phyloP scores from a whole-genome alignment of 2,888 invertebrate species.

The Neria commutata region DNA sequence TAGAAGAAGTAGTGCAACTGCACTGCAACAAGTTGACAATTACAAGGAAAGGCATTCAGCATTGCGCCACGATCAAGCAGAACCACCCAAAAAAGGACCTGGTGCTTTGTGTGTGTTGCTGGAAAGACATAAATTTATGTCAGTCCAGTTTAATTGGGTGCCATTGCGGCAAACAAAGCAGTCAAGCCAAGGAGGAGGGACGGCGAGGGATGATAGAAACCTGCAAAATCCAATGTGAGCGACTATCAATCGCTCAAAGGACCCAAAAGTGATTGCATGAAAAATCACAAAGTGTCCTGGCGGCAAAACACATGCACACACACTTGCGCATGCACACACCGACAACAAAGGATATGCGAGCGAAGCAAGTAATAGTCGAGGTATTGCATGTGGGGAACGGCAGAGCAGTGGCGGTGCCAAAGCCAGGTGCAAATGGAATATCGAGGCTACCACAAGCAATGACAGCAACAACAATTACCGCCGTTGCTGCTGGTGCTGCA shows the following conservation, averaged over 20 bases:
- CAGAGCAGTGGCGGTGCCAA: no score
- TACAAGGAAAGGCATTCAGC: constrained; percentile 12
- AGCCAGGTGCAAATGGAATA: constrained; percentile 41
- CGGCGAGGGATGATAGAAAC: constrained; percentile 18
- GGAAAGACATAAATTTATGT: constrained; percentile 46
- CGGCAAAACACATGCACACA: background rate
- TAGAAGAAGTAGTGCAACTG: background rate
- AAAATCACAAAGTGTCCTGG: constrained; percentile 13
- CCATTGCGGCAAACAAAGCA: constrained; percentile 17
- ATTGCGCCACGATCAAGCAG: constrained; percentile 2
- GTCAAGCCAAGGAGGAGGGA: constrained; percentile 11
- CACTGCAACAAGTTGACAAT: background rate
- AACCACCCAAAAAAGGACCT: background rate
- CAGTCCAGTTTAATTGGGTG: constrained; percentile 49
- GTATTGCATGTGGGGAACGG: no score
- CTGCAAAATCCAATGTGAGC: constrained; percentile 31
- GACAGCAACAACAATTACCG: background rate
- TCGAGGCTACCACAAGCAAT: constrained; percentile 5
- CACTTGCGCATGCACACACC: constrained; percentile 1
- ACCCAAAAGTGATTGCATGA: constrained; percentile 7
- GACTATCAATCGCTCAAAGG: background rate
- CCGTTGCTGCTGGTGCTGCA: constrained; percentile 3
- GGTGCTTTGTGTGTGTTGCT: constrained; percentile 22
- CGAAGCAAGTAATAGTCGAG: background rate
- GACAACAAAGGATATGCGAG: background rate